Evolutionary conservation across 2,797 vertebrate genomes (phyloP), one percentile per base, ranked within the genome.

Genomic region (Acipenser ruthenus): DNA sequence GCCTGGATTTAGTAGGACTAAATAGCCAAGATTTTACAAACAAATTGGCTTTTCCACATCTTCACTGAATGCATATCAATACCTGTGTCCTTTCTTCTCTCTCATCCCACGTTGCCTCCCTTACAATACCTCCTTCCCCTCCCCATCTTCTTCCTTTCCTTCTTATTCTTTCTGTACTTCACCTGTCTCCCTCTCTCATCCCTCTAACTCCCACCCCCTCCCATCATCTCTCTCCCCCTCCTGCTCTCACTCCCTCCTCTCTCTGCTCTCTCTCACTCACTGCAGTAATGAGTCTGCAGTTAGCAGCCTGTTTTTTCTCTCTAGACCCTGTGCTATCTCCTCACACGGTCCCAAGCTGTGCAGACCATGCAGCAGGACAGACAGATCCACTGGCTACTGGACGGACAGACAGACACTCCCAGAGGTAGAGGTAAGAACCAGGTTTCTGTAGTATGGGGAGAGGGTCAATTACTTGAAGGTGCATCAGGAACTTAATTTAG

Each of bases 201-300:
- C 47, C 70, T 55, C 70, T 63, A 75, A 69, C 50, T 72, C 72
- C 65, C 64, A 59, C 70, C 23, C 65, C 56, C 58, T 11, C 67
- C 59, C 55, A 52, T 15, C 66, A 64, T n/a, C 61, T 52, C 62
- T 63, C 8, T 1, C 60, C 49, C 23, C 65, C 60, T 23, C 0
- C 10, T n/a, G 72, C 70, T 59, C 69, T 74, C 49, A 15, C 10
- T 7, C 73, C 62, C 48, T 12, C 60, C 61, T 69, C 70, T 49
- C 65, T 62, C 70, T 75, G 70, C 60, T 59, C 53, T 67, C 68
- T 15, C 11, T 55, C 60, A 15, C 60, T 67, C 59, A 8, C 49
- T 67, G 78, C 77, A 83, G 82, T 76, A 78, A 86, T 87, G 84
- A 71, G 67, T 75, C 50, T 62, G 69, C 79, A 72, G 72, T 74